A percentile compares a stretch with the other conserved stretches of the same genome.
phyloP scores from a whole-genome alignment of 2,113 vertebrate genomes.

The Strix aluco region DNA sequence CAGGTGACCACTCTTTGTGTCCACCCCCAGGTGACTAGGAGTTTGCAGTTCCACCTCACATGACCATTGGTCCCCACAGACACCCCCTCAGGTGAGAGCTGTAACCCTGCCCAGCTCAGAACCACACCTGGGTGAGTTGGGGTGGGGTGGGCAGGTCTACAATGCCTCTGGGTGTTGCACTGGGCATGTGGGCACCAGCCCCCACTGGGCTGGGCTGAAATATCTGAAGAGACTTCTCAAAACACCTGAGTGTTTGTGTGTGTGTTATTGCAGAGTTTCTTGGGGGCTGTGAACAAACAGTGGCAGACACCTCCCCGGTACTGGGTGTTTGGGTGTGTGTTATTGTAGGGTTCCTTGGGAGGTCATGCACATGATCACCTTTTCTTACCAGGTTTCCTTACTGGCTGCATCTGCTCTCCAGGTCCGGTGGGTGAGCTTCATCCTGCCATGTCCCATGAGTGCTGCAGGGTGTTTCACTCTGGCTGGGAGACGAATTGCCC shows the following conservation, averaged over 20 bases:
- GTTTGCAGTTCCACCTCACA: not conserved
- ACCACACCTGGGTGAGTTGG: not conserved
- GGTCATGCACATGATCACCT: not conserved
- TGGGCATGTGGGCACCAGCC: not conserved
- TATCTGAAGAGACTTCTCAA: not conserved
- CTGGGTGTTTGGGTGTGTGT: not conserved
- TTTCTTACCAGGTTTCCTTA: not conserved
- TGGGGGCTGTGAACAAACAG: not conserved
- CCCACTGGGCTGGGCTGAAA: not conserved
- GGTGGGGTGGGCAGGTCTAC: not conserved
- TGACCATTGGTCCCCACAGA: not conserved
- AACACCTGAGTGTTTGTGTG: not conserved
- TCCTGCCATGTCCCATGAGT: rapidly evolving
- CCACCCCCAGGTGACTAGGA: not conserved
- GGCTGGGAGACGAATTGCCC: not conserved
- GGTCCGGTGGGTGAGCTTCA: not conserved
- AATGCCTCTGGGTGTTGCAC: not conserved
- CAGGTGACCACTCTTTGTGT: not conserved
- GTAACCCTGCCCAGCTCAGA: not conserved
- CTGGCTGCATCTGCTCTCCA: not conserved
- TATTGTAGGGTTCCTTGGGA: not conserved
- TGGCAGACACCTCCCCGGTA: not conserved
- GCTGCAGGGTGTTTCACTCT: not conserved
- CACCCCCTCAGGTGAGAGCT: not conserved
- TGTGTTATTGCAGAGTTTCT: not conserved